These are phyloP conservation scores for Drosophila punjabiensis DNA, from an alignment of 1,140 invertebrate species.

Conservation along the genomic window DNA sequence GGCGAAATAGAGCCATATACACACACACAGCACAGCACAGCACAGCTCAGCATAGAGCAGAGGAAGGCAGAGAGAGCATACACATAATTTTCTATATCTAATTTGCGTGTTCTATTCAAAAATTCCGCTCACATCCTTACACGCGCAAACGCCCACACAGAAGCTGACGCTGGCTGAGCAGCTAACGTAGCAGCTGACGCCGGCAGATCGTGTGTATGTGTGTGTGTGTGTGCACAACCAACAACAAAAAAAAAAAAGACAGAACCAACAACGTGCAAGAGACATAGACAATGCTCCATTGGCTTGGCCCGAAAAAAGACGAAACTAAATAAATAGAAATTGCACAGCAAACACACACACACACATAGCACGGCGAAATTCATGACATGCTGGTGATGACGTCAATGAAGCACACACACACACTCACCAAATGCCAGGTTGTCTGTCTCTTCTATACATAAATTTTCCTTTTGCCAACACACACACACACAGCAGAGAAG, in stretches of 20 bases:
- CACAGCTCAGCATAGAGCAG: slow-evolving; percentile 7
- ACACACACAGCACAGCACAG: slow-evolving; percentile 16
- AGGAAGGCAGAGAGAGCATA: slow-evolving; percentile 21
- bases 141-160: slow-evolving; percentile 77
- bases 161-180: slow-evolving; percentile 33
- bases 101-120: slow-evolving; percentile 77
- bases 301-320: slow-evolving; percentile 46
- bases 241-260: background rate
- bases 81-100: slow-evolving; percentile 75
- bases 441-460: slow-evolving; percentile 46
- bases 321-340: slow-evolving; percentile 58
- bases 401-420: slow-evolving; percentile 66
- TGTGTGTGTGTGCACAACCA: slow-evolving; percentile 22
- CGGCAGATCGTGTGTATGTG: slow-evolving; percentile 17
- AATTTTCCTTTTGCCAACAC: slow-evolving; percentile 25
- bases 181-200: slow-evolving; percentile 36
- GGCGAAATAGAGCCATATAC: slow-evolving; percentile 64
- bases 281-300: slow-evolving; percentile 56
- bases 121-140: slow-evolving; percentile 80
- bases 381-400: slow-evolving; percentile 83
- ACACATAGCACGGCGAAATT: slow-evolving; percentile 47
- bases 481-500: no score
- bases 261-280: slow-evolving; percentile 23
- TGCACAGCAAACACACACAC: slow-evolving; percentile 36
- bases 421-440: slow-evolving; percentile 42